Percentiles rank a stretch among this genome's conserved stretches.
These are phyloP conservation scores for Acrocera orbiculus DNA, from an alignment of 2,888 invertebrate genomes.

Conservation along the genomic window DNA sequence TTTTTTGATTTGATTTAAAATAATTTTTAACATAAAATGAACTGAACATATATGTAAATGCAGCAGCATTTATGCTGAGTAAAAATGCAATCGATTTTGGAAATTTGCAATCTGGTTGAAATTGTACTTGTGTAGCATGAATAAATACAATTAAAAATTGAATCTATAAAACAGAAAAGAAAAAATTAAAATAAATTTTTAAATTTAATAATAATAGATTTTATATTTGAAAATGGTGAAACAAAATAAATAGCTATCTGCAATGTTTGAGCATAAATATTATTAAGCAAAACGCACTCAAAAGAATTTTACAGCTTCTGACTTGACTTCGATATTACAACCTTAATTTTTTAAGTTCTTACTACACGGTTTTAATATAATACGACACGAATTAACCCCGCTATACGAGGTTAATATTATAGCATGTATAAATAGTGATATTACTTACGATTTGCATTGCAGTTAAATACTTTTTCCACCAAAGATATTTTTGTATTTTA, in stretches of 20 bases:
- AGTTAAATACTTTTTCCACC: constrained; percentile 92
- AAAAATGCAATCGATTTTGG: constrained; percentile 51
- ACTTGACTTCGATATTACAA: no score
- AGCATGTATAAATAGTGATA: background rate
- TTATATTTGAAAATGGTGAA: background rate
- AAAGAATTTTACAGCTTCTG: no score
- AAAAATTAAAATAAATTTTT: background rate
- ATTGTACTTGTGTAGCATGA: constrained; percentile 47
- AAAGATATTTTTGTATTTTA: constrained; percentile 69
- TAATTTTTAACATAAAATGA: constrained; percentile 57
- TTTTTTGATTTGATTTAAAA: background rate
- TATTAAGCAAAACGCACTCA: no score
- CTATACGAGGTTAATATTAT: no score
- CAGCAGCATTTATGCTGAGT: constrained; percentile 44
- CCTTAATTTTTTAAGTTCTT: no score
- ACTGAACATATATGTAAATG: constrained; percentile 62
- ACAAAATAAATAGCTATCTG: no score
- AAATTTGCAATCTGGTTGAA: constrained; percentile 48
- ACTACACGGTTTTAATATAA: no score
- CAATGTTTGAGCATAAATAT: no score
- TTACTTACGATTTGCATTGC: constrained; percentile 58
- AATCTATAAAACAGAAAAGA: constrained; percentile 32
- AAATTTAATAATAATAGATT: background rate
- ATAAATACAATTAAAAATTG: constrained; percentile 61
- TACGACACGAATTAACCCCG: no score